Evolutionary conservation across 2,113 vertebrate genomes (phyloP).

Genomic region (Xiphorhynchus elegans): DNA sequence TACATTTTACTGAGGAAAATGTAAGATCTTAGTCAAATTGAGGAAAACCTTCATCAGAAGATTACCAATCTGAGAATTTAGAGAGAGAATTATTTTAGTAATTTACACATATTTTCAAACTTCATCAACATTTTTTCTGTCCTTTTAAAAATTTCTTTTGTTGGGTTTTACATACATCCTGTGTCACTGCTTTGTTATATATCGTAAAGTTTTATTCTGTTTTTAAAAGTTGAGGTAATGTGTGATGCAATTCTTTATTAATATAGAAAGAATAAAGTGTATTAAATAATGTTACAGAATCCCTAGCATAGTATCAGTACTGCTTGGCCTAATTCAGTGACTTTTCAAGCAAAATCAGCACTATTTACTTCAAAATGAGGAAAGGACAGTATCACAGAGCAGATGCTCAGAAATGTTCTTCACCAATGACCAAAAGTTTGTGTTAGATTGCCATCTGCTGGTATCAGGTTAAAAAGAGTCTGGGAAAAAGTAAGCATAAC

Average conservation of each 20-base stretch:
- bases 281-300: neutral
- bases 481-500: neutral
- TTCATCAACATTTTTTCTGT: neutral
- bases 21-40: neutral
- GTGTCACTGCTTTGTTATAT: neutral
- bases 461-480: accelerated
- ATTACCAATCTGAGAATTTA: neutral
- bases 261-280: neutral
- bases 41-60: neutral
- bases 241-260: neutral
- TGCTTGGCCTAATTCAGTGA: neutral
- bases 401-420: neutral
- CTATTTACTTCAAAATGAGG: neutral
- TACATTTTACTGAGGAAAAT: neutral
- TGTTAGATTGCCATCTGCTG: slow-evolving; percentile 71
- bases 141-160: neutral
- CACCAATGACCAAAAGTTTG: neutral
- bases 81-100: neutral
- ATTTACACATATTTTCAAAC: neutral
- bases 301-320: neutral
- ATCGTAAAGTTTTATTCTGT: neutral
- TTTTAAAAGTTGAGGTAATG: neutral
- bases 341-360: neutral
- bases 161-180: neutral
- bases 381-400: neutral